Evolutionary conservation across 2,797 vertebrate species (phyloP).

Genomic region (Benthosema pterotum): DNA sequence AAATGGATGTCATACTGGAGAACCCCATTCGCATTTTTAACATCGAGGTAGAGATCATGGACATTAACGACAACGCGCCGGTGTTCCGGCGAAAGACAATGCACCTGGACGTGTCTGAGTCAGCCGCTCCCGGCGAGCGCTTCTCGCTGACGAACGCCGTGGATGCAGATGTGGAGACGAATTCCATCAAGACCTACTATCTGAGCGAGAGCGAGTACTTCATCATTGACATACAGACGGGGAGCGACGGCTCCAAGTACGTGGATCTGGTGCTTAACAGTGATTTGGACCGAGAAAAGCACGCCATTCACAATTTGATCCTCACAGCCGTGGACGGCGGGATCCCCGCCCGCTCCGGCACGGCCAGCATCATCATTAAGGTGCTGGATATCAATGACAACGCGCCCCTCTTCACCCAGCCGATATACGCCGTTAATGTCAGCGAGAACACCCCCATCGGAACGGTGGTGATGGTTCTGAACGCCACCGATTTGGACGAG

Average conservation of each 20-base stretch:
- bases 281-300: constrained; percentile 81
- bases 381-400: constrained; percentile 88
- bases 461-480: constrained; percentile 76
- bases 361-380: constrained; percentile 78
- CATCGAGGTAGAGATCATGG: constrained; percentile 82
- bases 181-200: constrained; percentile 84
- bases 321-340: constrained; percentile 83
- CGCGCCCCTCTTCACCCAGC: constrained; percentile 76
- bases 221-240: constrained; percentile 79
- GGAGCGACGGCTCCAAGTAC: constrained; percentile 82
- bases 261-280: constrained; percentile 82
- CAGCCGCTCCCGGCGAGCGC: constrained; percentile 79
- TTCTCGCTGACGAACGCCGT: constrained; percentile 86
- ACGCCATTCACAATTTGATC: constrained; percentile 74
- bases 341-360: constrained; percentile 78
- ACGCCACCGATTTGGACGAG: constrained; percentile 81
- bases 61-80: constrained; percentile 85
- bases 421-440: constrained; percentile 73
- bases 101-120: constrained; percentile 82
- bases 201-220: constrained; percentile 83
- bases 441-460: constrained; percentile 75
- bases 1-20: constrained; percentile 82
- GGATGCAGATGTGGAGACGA: constrained; percentile 84
- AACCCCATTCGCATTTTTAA: constrained; percentile 82
- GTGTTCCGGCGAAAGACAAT: constrained; percentile 83